Conservation (phyloP, 2,113 vertebrate species). For the Chunga burmeisteri region DNA sequence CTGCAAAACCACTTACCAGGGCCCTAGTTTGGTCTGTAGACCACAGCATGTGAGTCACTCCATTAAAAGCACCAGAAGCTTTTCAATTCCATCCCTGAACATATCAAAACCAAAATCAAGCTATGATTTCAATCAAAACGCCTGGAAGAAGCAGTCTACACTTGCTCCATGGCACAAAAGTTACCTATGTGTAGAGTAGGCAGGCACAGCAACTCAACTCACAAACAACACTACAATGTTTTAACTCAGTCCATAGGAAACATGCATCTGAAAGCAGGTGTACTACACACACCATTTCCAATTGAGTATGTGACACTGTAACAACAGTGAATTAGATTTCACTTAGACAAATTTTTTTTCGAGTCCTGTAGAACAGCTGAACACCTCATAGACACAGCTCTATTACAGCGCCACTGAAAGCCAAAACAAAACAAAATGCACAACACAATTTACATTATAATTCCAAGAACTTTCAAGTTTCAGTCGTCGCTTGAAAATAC, state of each 20-base stretch:
- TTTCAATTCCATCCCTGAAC: neutral
- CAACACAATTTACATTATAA: accelerated
- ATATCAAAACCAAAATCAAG: accelerated
- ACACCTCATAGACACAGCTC: neutral
- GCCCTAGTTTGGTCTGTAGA: neutral
- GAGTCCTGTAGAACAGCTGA: neutral
- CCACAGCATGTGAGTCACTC: neutral
- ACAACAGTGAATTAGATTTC: accelerated
- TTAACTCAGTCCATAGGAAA: neutral
- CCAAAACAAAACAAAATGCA: neutral
- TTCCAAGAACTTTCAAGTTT: accelerated
- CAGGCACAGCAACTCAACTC: accelerated
- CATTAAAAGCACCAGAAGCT: neutral
- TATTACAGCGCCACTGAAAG: accelerated
- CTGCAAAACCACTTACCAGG: neutral
- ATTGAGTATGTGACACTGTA: accelerated
- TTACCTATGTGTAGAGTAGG: accelerated
- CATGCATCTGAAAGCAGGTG: neutral
- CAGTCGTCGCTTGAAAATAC: accelerated
- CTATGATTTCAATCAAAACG: neutral
- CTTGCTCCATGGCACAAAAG: neutral
- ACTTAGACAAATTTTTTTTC: accelerated
- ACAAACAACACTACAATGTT: neutral
- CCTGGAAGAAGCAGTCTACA: neutral
- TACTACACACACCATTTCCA: accelerated